Evolutionary conservation across 2,113 vertebrate species (phyloP).

Genomic region (Serinus canaria): DNA sequence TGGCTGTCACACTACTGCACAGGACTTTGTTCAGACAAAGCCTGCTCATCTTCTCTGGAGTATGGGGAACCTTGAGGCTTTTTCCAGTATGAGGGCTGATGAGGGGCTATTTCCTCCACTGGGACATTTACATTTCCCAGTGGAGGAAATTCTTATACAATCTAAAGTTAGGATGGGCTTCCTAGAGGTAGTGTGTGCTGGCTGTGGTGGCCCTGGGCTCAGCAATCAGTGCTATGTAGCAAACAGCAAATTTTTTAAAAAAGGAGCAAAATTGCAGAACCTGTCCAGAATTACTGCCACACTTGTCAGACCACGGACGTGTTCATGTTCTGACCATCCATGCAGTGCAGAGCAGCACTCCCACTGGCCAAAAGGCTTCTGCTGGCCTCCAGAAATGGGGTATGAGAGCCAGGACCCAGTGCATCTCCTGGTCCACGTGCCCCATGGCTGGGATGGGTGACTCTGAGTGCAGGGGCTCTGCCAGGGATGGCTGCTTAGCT

Average conservation of each 20-base stretch:
- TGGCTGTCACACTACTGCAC: accelerated
- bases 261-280: background rate
- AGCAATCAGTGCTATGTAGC: accelerated
- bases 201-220: background rate
- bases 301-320: accelerated
- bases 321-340: background rate
- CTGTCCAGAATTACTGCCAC: background rate
- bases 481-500: background rate
- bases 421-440: accelerated
- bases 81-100: accelerated
- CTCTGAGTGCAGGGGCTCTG: background rate
- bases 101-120: background rate
- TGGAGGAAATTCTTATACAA: background rate
- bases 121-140: background rate
- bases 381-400: background rate
- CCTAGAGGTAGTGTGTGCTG: background rate
- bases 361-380: background rate
- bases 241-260: background rate
- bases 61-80: background rate
- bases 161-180: background rate
- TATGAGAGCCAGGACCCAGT: background rate
- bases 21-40: background rate
- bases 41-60: background rate
- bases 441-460: background rate
- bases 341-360: background rate